These are phyloP conservation scores for Noctilio leporinus DNA, from an alignment of 2,113 vertebrate genomes.

Conservation along the genomic window DNA sequence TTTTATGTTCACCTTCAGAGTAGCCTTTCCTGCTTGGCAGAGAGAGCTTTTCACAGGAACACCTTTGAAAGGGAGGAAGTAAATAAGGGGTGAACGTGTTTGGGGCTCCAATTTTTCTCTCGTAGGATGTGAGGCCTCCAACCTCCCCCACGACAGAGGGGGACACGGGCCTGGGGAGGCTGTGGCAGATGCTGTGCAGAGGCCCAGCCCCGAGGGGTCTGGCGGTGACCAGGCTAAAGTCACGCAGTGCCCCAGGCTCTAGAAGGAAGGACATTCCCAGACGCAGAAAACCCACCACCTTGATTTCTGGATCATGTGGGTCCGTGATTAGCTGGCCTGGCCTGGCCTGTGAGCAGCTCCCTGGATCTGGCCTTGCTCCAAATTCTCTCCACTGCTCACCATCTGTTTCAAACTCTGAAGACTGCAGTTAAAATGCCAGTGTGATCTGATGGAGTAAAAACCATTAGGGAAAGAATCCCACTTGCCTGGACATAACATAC, in stretches of 20 bases:
- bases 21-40: background rate
- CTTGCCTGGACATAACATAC: background rate
- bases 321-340: background rate
- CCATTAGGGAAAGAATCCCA: background rate
- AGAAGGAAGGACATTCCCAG: background rate
- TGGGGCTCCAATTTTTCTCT: background rate
- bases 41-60: background rate
- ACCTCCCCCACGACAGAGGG: background rate
- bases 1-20: slow-evolving; percentile 57
- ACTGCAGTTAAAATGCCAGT: background rate
- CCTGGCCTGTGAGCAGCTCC: accelerated
- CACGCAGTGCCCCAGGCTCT: background rate
- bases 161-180: background rate
- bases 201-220: accelerated
- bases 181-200: background rate
- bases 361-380: background rate
- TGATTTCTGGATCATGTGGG: background rate
- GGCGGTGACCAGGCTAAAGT: accelerated
- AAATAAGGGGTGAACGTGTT: background rate
- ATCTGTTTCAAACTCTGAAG: background rate
- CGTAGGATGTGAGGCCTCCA: background rate
- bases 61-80: background rate
- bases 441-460: background rate
- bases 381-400: background rate
- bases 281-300: background rate